phyloP scores from a whole-genome alignment of 2,113 vertebrate genomes.

The Hipposideros armiger region DNA sequence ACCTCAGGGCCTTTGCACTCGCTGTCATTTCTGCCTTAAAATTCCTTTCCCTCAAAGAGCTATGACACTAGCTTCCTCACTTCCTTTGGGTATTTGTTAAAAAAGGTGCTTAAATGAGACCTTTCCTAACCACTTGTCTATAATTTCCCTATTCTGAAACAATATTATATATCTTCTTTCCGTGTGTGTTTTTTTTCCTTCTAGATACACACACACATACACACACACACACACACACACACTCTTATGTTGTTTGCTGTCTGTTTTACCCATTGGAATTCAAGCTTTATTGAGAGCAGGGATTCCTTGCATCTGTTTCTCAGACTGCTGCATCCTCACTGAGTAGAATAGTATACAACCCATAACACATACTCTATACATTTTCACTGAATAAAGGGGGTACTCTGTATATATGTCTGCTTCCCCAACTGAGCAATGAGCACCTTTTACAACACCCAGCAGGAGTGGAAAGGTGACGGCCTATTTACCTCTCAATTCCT shows the following conservation, averaged over 20 bases:
- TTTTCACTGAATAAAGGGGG: neutral
- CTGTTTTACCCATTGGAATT: neutral
- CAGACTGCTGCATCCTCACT: neutral
- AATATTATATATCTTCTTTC: neutral
- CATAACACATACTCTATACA: accelerated
- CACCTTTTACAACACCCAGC: neutral
- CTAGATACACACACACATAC: neutral
- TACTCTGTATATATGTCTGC: neutral
- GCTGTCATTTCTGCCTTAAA: neutral
- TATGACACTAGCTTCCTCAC: neutral
- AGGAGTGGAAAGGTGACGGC: no score
- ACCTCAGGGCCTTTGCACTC: neutral
- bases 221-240: neutral
- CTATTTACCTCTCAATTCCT: neutral
- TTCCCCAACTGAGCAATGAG: neutral
- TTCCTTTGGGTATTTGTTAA: neutral
- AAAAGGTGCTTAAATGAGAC: neutral
- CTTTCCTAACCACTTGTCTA: neutral
- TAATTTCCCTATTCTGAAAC: neutral
- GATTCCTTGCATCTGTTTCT: neutral
- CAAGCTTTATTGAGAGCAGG: neutral
- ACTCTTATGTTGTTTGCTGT: neutral
- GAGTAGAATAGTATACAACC: accelerated
- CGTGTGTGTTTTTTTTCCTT: neutral
- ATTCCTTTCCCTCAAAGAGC: neutral